These are phyloP conservation scores for Pollimyrus isidori DNA, from an alignment of 2,113 vertebrate species.

Conservation along the genomic window DNA sequence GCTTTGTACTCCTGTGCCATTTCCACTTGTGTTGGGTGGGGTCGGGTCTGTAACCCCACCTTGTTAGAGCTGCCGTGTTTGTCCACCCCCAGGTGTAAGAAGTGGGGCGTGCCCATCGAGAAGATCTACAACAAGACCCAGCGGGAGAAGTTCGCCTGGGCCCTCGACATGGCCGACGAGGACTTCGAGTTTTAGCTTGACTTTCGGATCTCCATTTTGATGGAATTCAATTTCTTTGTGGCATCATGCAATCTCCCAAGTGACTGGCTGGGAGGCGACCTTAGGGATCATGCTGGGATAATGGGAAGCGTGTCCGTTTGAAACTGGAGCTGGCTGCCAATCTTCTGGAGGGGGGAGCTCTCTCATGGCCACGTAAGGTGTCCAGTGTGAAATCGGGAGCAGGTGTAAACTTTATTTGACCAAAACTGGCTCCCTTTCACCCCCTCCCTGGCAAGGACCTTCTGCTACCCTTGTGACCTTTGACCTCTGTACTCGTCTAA, in stretches of 20 bases:
- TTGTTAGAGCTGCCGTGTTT: background rate
- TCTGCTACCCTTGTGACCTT: conserved; percentile 44
- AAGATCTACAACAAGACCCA: conserved; percentile 99
- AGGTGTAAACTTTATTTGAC: background rate
- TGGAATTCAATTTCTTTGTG: conserved; percentile 46
- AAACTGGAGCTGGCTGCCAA: background rate
- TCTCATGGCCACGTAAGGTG: background rate
- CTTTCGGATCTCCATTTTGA: conserved; percentile 48
- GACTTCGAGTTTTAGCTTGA: conserved; percentile 90
- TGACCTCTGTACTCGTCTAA: conserved; percentile 58
- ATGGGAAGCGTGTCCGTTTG: background rate
- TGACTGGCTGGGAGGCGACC: conserved; percentile 39
- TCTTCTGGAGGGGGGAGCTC: background rate
- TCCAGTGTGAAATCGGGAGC: conserved; percentile 22
- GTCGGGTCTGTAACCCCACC: background rate
- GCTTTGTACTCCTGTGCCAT: background rate
- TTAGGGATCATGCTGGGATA: background rate
- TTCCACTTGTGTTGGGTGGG: background rate
- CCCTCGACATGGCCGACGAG: conserved; percentile 92
- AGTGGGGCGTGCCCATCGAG: conserved; percentile 85
- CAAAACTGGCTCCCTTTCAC: conserved; percentile 13
- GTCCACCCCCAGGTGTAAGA: conserved; percentile 78
- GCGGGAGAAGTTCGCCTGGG: conserved; percentile 97
- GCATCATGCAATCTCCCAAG: conserved; percentile 49
- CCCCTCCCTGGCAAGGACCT: conserved; percentile 29